Evolutionary conservation across 2,797 vertebrate genomes (phyloP).

Genomic region (Dermochelys coriacea): DNA sequence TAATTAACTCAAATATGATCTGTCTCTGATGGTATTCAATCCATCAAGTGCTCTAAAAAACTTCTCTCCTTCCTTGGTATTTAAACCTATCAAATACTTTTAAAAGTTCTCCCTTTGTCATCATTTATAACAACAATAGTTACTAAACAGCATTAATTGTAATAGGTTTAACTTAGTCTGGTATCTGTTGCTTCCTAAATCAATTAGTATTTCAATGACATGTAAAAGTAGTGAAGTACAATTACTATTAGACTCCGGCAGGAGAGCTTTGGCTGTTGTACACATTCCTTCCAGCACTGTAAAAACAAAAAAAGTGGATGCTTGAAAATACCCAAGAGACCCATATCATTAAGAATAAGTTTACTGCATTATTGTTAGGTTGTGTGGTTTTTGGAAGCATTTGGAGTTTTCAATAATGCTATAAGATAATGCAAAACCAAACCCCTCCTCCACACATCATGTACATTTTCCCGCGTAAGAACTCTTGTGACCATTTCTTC

Average conservation of each 20-base stretch:
- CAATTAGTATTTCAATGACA: neutral
- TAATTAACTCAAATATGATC: conserved; percentile 30
- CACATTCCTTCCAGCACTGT: neutral
- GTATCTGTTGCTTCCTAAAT: conserved; percentile 45
- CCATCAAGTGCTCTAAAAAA: conserved; percentile 45
- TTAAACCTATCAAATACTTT: conserved; percentile 43
- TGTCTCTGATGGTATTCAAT: conserved; percentile 45
- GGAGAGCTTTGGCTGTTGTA: neutral
- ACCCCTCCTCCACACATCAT: neutral
- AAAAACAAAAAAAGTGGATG: neutral
- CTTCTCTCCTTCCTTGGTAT: conserved; percentile 31
- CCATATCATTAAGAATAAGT: neutral
- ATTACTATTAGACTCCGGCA: neutral
- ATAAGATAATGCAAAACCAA: neutral
- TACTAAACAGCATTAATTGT: conserved; percentile 4
- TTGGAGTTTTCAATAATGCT: neutral
- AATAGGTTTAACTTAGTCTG: conserved; percentile 32
- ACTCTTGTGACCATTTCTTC: neutral
- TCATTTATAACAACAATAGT: conserved; percentile 20
- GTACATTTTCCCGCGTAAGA: neutral
- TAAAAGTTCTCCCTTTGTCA: conserved; percentile 42
- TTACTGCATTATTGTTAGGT: neutral
- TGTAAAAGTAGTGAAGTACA: neutral
- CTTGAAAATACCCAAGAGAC: neutral
- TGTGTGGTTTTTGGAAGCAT: neutral